Evolutionary conservation across 2,113 vertebrate species (phyloP).

Genomic region (Phasianus colchicus): DNA sequence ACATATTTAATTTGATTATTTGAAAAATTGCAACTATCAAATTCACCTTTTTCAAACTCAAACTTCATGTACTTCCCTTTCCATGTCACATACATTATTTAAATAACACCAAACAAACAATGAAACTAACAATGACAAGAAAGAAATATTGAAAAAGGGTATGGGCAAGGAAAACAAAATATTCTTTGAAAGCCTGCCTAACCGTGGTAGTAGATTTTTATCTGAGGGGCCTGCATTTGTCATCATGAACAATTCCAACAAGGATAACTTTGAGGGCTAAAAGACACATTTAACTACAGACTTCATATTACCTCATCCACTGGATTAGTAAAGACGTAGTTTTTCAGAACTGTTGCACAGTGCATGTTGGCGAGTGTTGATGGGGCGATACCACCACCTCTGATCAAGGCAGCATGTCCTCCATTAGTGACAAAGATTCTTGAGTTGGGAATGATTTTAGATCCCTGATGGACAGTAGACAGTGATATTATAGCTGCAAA

Average conservation of each 20-base stretch:
- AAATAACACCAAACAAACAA: neutral
- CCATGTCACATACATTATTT: neutral
- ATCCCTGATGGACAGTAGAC: neutral
- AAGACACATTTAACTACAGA: conserved; percentile 10
- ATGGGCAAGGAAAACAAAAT: neutral
- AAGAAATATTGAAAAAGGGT: neutral
- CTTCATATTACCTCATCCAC: neutral
- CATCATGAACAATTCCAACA: neutral
- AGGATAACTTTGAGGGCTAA: conserved; percentile 8
- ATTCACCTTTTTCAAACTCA: neutral
- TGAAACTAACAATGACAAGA: neutral
- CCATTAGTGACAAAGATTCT: neutral
- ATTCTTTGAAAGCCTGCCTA: neutral
- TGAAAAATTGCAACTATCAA: neutral
- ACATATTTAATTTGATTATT: neutral
- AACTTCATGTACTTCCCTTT: neutral
- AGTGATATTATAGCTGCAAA: neutral
- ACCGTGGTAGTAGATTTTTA: neutral
- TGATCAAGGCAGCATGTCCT: neutral
- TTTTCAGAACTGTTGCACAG: neutral
- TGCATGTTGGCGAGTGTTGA: conserved; percentile 14
- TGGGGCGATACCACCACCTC: neutral
- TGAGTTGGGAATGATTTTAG: neutral
- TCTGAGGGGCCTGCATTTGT: neutral
- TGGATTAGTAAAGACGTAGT: neutral